phyloP scores from a whole-genome alignment of 1,140 invertebrate species.

The Leptopilina boulardi region DNA sequence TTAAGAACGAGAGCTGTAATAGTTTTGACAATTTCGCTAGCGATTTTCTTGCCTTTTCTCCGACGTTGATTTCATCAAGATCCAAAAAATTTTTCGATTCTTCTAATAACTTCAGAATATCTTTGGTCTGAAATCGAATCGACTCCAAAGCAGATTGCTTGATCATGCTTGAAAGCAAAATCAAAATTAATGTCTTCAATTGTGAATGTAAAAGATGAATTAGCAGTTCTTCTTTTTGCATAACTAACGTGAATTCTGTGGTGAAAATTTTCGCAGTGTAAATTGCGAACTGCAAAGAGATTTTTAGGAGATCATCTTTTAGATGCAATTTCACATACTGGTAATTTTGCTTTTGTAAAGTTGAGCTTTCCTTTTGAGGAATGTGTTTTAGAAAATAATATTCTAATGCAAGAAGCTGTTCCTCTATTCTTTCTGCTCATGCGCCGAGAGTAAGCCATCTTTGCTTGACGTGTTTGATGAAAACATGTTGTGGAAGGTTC shows the following conservation, averaged over 20 bases:
- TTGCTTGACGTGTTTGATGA: background rate
- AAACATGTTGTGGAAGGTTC: conserved; percentile 1
- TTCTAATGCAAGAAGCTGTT: background rate
- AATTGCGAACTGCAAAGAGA: background rate
- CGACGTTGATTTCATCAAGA: background rate
- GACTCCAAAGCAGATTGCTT: background rate
- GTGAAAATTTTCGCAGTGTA: background rate
- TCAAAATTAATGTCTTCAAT: conserved; percentile 1
- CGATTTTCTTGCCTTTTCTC: background rate
- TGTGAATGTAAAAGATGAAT: background rate
- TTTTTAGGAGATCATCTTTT: background rate
- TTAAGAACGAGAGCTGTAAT: background rate
- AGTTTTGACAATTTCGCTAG: background rate
- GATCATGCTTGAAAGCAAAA: background rate
- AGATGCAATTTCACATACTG: background rate
- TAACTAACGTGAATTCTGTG: background rate
- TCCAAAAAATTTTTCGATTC: background rate
- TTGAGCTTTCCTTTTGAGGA: background rate
- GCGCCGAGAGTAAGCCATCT: background rate
- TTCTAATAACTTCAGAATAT: background rate
- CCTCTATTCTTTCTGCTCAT: background rate
- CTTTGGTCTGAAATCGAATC: background rate
- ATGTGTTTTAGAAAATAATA: conserved; percentile 2
- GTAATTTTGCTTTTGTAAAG: background rate
- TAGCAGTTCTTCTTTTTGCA: background rate